phyloP scores from a whole-genome alignment of 1,140 invertebrate species.

The Cydia fagiglandana region DNA sequence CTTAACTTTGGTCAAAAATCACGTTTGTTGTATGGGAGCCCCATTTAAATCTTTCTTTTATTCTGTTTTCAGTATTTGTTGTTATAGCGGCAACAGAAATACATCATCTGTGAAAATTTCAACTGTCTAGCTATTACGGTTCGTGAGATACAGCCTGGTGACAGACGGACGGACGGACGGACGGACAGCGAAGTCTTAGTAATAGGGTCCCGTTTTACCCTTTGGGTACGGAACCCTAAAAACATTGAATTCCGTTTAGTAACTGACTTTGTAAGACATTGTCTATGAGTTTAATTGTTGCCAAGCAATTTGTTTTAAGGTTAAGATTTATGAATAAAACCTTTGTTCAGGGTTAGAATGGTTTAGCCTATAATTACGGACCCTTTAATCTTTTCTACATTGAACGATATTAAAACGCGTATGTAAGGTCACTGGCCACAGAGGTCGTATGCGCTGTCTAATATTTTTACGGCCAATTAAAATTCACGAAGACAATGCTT shows the following conservation, averaged over 20 bases:
- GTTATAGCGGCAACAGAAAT: too few relatives aligned
- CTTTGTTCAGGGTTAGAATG: slow-evolving; percentile 30
- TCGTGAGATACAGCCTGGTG: too few relatives aligned
- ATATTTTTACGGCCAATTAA: slow-evolving; percentile 25
- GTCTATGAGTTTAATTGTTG: slow-evolving; percentile 27
- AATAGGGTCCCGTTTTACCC: too few relatives aligned
- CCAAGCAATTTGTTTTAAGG: slow-evolving; percentile 23
- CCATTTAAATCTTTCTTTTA: too few relatives aligned
- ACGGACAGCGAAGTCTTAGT: too few relatives aligned
- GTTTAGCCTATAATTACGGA: slow-evolving; percentile 25
- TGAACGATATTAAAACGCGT: slow-evolving; percentile 13
- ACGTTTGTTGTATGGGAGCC: too few relatives aligned
- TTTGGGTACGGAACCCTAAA: too few relatives aligned
- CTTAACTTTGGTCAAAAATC: too few relatives aligned
- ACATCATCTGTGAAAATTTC: too few relatives aligned
- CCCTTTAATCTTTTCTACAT: slow-evolving; percentile 31
- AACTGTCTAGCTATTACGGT: too few relatives aligned
- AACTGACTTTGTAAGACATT: not conserved
- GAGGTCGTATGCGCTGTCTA: slow-evolving; percentile 20
- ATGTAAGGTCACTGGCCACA: slow-evolving; percentile 17
- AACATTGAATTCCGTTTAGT: not conserved
- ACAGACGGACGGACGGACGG: too few relatives aligned
- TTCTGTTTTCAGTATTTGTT: too few relatives aligned
- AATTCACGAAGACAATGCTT: slow-evolving; percentile 7
- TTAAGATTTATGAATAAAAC: slow-evolving; percentile 32